These are phyloP conservation scores for Uria aalge DNA, from an alignment of 2,113 vertebrate species.

Conservation along the genomic window DNA sequence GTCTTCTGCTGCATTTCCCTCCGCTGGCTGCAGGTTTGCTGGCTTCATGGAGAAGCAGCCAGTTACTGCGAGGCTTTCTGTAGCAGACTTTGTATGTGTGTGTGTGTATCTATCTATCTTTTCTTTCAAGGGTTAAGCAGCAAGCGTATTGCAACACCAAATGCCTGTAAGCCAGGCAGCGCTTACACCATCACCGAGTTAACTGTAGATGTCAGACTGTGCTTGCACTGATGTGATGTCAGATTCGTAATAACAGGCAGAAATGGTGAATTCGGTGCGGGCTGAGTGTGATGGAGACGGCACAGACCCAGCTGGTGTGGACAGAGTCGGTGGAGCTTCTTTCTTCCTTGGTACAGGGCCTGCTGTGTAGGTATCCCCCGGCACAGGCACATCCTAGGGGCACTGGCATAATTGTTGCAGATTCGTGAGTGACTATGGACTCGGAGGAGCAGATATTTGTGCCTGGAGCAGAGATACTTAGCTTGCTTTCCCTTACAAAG, in stretches of 20 bases:
- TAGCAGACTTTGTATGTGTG: rapidly evolving
- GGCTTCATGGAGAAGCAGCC: not conserved
- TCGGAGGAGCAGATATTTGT: not conserved
- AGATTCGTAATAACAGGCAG: not conserved
- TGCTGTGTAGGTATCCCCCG: not conserved
- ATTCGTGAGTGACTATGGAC: not conserved
- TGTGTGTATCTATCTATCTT: rapidly evolving
- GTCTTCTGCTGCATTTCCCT: not conserved
- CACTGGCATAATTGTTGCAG: not conserved
- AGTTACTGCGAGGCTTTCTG: not conserved
- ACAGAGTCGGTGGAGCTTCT: not conserved
- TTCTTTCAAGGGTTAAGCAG: not conserved
- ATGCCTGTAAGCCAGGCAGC: constrained; percentile 16
- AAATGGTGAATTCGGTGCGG: not conserved
- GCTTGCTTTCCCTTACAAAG: not conserved
- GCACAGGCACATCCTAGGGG: not conserved
- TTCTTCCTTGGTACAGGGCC: not conserved
- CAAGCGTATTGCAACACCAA: constrained; percentile 26
- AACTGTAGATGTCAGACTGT: constrained; percentile 68
- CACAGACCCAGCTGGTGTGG: not conserved
- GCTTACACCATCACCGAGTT: constrained; percentile 40
- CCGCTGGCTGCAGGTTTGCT: not conserved
- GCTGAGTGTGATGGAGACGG: not conserved
- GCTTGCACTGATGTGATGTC: constrained; percentile 27
- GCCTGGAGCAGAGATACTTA: not conserved